Conservation (phyloP, 1,140 invertebrate species). For the Drosophila elegans region DNA sequence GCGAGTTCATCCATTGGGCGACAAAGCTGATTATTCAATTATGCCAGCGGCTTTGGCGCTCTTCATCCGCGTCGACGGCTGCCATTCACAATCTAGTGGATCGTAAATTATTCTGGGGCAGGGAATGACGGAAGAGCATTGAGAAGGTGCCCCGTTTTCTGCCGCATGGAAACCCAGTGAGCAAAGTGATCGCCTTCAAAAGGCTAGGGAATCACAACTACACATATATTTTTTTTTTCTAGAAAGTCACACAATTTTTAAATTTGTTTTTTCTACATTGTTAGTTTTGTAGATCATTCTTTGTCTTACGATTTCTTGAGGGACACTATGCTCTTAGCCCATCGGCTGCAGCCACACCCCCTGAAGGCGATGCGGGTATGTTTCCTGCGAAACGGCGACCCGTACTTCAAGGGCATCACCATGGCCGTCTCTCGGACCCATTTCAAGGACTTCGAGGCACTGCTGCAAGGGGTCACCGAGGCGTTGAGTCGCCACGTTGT, state of each 20-base stretch:
- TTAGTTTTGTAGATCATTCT: no score
- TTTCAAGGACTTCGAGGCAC: conserved; percentile 1
- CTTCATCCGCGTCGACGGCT: conserved; percentile 55
- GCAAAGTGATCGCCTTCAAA: neutral
- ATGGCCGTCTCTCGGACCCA: neutral
- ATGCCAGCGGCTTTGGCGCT: conserved; percentile 67
- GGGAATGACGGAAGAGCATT: conserved; percentile 56
- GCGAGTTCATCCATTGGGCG: conserved; percentile 32
- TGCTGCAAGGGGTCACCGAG: conserved; percentile 25
- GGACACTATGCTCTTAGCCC: neutral
- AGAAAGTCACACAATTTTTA: neutral
- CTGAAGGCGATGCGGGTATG: conserved; percentile 19
- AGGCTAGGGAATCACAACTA: neutral
- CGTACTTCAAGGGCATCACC: conserved; percentile 21
- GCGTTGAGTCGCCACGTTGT: neutral
- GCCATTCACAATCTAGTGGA: conserved; percentile 60
- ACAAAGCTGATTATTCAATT: conserved; percentile 80
- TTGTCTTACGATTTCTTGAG: neutral
- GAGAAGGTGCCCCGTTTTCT: conserved; percentile 14
- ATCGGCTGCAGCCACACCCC: neutral
- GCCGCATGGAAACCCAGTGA: conserved; percentile 34
- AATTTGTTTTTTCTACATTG: neutral
- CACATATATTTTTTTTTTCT: neutral
- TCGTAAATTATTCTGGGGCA: conserved; percentile 54
- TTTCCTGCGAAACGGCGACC: conserved; percentile 33